phyloP scores from a whole-genome alignment of 2,797 vertebrate species.

The Hydrophis major region DNA sequence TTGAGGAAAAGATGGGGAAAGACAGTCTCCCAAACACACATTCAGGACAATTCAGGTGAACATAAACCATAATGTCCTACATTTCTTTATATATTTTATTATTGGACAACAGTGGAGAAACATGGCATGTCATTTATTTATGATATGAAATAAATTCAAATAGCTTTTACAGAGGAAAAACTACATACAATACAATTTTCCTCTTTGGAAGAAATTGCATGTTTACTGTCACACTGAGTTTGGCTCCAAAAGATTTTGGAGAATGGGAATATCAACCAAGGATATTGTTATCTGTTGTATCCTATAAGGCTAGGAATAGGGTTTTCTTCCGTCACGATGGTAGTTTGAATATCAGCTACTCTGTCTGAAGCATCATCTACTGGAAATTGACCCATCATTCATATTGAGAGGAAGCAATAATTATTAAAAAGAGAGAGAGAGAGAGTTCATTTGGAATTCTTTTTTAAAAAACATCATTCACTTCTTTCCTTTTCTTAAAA shows the following conservation, averaged over 20 bases:
- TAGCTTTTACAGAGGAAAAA: not conserved
- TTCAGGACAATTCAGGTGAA: not conserved
- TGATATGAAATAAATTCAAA: not conserved
- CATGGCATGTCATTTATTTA: not conserved
- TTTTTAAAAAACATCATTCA: not conserved
- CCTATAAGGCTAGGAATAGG: not conserved
- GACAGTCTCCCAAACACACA: too few species aligned
- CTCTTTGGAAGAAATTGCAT: not conserved
- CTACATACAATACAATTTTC: not conserved
- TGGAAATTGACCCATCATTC: too few species aligned
- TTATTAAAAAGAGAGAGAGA: not conserved
- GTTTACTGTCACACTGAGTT: not conserved
- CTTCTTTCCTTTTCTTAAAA: not conserved
- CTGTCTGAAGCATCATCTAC: not conserved
- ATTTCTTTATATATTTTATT: not conserved
- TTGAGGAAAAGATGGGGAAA: not conserved
- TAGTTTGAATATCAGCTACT: too few species aligned
- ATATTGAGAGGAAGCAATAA: not conserved
- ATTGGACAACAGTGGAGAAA: not conserved
- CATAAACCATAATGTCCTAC: not conserved
- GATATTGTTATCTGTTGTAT: not conserved
- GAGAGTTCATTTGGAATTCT: not conserved
- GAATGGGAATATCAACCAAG: not conserved
- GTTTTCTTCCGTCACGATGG: not conserved
- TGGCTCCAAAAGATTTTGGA: not conserved